Evolutionary conservation across 2,888 invertebrate genomes (phyloP).

Genomic region (Nemotelus nigrinus): DNA sequence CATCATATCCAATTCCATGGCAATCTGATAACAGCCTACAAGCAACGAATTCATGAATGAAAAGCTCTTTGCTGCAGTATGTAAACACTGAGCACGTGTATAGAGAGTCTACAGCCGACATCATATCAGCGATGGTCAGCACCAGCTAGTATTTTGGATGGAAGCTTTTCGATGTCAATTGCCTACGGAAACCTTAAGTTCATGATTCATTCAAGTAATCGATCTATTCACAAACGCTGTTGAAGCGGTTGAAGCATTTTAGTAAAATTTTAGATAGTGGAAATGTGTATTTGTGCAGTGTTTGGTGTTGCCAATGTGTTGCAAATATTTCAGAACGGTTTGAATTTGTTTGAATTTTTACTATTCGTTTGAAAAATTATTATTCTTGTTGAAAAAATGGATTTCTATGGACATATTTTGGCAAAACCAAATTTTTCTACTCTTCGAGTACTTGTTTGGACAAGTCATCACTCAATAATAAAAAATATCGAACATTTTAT

Average conservation of each 20-base stretch:
- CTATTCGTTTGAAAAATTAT: no score
- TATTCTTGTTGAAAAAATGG: no score
- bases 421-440: no score
- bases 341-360: no score
- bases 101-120: neutral
- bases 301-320: no score
- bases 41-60: neutral
- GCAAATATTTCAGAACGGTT: no score
- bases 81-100: slow-evolving; percentile 12
- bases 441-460: no score
- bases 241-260: neutral
- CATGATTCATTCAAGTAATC: neutral
- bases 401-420: no score
- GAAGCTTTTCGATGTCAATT: neutral
- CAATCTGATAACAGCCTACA: neutral
- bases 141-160: neutral
- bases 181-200: neutral
- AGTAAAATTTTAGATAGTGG: neutral
- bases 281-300: no score
- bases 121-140: neutral
- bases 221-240: neutral
- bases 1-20: neutral
- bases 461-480: no score
- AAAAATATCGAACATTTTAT: no score
- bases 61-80: neutral